A percentile compares a stretch with the other conserved stretches of the same genome.
Conservation (phyloP, 2,113 vertebrate genomes). For the Ceyx melanurus region DNA sequence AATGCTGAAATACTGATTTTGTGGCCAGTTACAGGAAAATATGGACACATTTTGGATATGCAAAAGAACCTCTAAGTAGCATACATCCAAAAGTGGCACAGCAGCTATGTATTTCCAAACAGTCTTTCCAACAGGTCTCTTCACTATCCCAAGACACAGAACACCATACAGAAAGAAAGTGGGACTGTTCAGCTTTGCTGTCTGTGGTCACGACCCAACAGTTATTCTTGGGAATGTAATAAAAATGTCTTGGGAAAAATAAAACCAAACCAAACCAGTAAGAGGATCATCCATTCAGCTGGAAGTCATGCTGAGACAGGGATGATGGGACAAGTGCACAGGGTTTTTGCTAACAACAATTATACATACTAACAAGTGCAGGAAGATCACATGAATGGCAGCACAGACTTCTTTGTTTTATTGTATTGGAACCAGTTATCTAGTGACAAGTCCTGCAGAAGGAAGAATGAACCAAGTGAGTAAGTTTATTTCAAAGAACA, state of each 20-base stretch:
- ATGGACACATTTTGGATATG: not conserved
- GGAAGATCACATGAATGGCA: not conserved
- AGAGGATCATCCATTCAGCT: not conserved
- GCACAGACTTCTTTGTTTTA: not conserved
- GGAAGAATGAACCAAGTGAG: not conserved
- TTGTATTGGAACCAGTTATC: not conserved
- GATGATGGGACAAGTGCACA: not conserved
- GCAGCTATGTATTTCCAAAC: too few relatives aligned
- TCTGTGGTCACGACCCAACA: not conserved
- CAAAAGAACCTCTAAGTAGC: not conserved
- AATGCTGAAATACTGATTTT: not conserved
- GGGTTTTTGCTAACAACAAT: not conserved
- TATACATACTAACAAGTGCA: not conserved
- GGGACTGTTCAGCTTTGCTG: not conserved
- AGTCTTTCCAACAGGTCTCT: not conserved
- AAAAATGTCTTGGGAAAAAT: not conserved
- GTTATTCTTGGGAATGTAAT: not conserved
- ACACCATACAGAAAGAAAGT: not conserved
- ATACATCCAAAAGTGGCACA: not conserved
- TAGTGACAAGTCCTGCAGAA: not conserved
- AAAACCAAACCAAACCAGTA: not conserved
- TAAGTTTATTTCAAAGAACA: not conserved
- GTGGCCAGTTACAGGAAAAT: not conserved
- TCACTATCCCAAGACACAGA: not conserved
- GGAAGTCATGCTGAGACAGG: not conserved